phyloP scores from a whole-genome alignment of 2,888 invertebrate species.

The Phasia obesa region DNA sequence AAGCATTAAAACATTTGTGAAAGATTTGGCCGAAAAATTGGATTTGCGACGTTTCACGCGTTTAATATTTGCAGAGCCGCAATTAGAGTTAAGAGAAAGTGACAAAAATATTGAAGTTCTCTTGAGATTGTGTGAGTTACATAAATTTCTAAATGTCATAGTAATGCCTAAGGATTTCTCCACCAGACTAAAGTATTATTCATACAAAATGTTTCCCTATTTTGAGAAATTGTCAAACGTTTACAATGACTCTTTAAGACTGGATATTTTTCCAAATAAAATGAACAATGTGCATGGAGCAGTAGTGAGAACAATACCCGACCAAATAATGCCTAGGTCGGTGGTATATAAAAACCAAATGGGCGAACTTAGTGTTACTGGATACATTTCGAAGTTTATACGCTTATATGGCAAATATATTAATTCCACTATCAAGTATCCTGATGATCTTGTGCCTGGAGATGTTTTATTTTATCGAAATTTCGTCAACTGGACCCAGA shows the following conservation, averaged over 20 bases:
- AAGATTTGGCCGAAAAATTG: constrained; percentile 44
- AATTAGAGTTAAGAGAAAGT: neutral
- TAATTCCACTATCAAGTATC: constrained; percentile 63
- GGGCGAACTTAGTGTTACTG: constrained; percentile 41
- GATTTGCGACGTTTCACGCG: constrained; percentile 49
- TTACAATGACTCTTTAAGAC: neutral
- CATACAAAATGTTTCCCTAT: constrained; percentile 40
- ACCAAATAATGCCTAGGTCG: constrained; percentile 69
- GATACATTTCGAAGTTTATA: constrained; percentile 61
- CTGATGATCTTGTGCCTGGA: constrained; percentile 41
- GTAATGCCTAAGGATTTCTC: constrained; percentile 30
- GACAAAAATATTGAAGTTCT: neutral
- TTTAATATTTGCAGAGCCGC: constrained; percentile 28
- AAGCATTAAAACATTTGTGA: constrained; percentile 14
- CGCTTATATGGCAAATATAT: constrained; percentile 59
- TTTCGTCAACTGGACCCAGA: constrained; percentile 61
- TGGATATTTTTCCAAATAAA: constrained; percentile 39
- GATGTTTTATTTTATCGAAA: constrained; percentile 50
- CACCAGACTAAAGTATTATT: neutral
- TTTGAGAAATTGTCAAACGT: neutral
- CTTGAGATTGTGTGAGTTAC: constrained; percentile 11
- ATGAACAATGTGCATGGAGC: constrained; percentile 55
- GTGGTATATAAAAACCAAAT: constrained; percentile 58
- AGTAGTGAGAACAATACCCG: constrained; percentile 55
- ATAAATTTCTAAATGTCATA: constrained; percentile 56